These are phyloP conservation scores for Nasalis larvatus DNA, from an alignment of 2,113 vertebrate species.

Conservation along the genomic window DNA sequence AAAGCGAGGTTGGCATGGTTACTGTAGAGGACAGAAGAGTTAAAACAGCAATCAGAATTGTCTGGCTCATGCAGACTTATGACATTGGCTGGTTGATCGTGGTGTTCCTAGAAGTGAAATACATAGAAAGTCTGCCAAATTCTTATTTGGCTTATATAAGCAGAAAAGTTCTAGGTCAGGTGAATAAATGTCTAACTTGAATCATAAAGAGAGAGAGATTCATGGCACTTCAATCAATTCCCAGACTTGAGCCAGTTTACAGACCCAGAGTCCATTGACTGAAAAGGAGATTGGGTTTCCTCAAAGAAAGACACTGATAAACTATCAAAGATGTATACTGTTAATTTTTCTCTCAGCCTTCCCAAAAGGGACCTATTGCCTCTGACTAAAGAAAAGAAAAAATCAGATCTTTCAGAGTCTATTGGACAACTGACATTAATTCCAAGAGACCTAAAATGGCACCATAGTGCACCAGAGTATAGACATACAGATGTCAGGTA, in stretches of 20 bases:
- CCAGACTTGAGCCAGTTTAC: not conserved
- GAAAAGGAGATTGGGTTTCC: not conserved
- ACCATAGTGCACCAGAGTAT: not conserved
- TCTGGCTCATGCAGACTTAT: not conserved
- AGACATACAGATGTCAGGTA: too few relatives aligned
- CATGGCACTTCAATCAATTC: not conserved
- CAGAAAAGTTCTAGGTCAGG: not conserved
- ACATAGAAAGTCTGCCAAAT: not conserved
- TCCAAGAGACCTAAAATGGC: not conserved
- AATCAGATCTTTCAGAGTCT: not conserved
- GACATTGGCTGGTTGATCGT: not conserved
- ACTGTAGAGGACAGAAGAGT: not conserved
- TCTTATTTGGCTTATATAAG: not conserved
- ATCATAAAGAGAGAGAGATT: not conserved
- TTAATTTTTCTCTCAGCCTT: not conserved
- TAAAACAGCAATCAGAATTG: not conserved
- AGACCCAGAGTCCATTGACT: not conserved
- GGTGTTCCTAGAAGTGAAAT: not conserved
- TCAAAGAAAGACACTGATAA: not conserved
- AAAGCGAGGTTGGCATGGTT: not conserved
- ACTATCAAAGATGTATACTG: not conserved
- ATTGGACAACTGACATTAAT: not conserved
- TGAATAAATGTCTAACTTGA: not conserved
- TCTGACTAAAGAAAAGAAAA: not conserved
- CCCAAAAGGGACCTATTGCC: not conserved